These are phyloP conservation scores for Platycheirus albimanus DNA, from an alignment of 2,888 invertebrate species.

Conservation along the genomic window DNA sequence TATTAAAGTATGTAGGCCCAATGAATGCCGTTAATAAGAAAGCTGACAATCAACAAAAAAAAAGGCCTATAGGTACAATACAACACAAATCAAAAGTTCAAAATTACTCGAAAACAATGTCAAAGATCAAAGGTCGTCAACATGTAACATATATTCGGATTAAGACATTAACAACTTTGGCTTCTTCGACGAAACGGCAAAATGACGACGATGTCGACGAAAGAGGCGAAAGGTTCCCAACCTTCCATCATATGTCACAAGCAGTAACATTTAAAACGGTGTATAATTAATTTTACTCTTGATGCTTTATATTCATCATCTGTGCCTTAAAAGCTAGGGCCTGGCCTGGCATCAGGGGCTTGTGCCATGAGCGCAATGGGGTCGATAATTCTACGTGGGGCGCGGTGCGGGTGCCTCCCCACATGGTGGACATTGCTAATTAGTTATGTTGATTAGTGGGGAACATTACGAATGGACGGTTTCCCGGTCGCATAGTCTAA, in stretches of 20 bases:
- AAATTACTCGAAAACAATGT: conserved; percentile 1
- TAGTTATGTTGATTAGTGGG: no score
- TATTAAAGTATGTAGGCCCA: not conserved
- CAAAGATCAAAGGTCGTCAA: conserved; percentile 31
- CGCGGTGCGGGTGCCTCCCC: no score
- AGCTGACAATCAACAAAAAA: not conserved
- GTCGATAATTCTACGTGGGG: no score
- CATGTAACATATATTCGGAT: conserved; percentile 2
- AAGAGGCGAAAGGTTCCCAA: conserved; percentile 21
- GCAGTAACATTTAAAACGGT: conserved; percentile 33
- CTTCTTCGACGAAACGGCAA: conserved; percentile 18
- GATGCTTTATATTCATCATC: not conserved
- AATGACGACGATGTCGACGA: not conserved
- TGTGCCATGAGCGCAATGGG: no score
- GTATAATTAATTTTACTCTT: conserved; percentile 39
- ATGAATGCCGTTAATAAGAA: not conserved
- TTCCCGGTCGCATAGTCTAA: no score
- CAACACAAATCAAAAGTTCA: conserved; percentile 15
- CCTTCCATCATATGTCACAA: conserved; percentile 28
- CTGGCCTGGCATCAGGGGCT: no score
- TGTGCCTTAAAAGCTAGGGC: no score
- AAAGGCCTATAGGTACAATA: no score
- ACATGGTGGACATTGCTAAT: no score
- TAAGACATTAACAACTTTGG: conserved; percentile 3
- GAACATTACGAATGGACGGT: no score